Conservation (phyloP, 35 echinoderm and acorn worm genomes). For the Heliocidaris tuberculata region DNA sequence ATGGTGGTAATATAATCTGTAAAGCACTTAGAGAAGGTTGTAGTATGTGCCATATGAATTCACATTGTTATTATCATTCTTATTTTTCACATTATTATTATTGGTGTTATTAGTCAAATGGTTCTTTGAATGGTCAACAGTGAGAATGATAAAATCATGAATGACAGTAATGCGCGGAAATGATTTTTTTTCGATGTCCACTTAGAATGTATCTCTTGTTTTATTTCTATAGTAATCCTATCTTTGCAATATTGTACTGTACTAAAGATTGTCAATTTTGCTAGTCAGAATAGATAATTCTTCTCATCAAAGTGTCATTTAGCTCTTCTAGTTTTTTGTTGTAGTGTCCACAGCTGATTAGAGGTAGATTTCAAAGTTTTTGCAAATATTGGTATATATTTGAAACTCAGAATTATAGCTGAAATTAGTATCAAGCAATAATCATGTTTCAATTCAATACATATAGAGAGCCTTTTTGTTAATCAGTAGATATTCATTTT, state of each 20-base stretch:
- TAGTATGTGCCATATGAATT: too few species aligned
- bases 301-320: background rate
- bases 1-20: too few species aligned
- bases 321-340: background rate
- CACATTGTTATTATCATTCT: too few species aligned
- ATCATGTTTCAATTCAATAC: background rate
- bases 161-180: too few species aligned
- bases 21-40: too few species aligned
- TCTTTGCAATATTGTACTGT: background rate
- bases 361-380: background rate
- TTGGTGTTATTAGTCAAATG: too few species aligned
- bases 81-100: too few species aligned
- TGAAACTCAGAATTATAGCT: background rate
- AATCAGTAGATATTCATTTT: background rate
- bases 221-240: background rate
- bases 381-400: background rate
- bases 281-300: background rate
- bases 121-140: too few species aligned
- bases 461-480: background rate
- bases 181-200: background rate
- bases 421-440: conserved; percentile 11
- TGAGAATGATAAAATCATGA: too few species aligned
- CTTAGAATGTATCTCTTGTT: background rate
- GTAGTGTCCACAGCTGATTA: background rate
- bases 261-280: too few species aligned